Evolutionary conservation across 2,888 invertebrate species (phyloP).

Genomic region (Tachina lurida): DNA sequence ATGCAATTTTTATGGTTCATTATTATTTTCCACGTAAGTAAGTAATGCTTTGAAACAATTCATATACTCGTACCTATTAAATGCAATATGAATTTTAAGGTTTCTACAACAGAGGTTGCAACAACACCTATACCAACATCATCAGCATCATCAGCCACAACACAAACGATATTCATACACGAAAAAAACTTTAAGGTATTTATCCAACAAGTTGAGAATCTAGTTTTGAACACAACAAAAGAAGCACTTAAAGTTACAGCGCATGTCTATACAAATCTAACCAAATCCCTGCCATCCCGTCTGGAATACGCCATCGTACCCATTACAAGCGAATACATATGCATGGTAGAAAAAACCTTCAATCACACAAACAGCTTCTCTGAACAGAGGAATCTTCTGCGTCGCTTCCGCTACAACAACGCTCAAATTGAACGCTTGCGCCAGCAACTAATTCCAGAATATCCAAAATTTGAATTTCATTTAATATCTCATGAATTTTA

Average conservation of each 20-base stretch:
- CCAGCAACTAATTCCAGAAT: constrained; percentile 54
- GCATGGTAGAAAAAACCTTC: constrained; percentile 56
- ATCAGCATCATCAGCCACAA: neutral
- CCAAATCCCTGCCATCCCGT: constrained; percentile 48
- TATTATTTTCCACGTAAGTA: constrained; percentile 54
- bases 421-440: constrained; percentile 69
- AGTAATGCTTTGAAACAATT: constrained; percentile 37
- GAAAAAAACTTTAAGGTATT: constrained; percentile 64
- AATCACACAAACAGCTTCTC: constrained; percentile 59
- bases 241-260: constrained; percentile 69
- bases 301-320: constrained; percentile 59
- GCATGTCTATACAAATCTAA: constrained; percentile 70
- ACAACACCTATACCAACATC: neutral
- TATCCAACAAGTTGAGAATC: constrained; percentile 65
- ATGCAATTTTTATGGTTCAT: constrained; percentile 49
- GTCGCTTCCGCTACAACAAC: constrained; percentile 70
- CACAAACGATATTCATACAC: constrained; percentile 10
- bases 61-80: constrained; percentile 11
- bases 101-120: constrained; percentile 45
- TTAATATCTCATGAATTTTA: constrained; percentile 73
- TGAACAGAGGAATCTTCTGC: constrained; percentile 70
- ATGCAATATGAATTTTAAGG: constrained; percentile 51
- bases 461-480: constrained; percentile 69
- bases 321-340: constrained; percentile 65
- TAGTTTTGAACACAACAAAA: constrained; percentile 72